Conservation (phyloP, 2,113 vertebrate genomes). For the Pterophyllum scalare region DNA sequence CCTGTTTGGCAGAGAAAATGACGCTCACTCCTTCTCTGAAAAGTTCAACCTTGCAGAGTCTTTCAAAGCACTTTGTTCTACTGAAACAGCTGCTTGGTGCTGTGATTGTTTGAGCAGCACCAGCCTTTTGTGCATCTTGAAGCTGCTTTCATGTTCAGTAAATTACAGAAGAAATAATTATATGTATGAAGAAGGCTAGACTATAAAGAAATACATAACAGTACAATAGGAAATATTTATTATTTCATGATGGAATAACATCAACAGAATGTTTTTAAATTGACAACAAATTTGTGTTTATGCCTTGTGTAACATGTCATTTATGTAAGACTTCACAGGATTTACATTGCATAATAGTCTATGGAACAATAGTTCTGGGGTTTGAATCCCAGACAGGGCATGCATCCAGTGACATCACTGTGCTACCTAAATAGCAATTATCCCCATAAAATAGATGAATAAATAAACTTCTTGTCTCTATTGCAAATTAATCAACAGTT, state of each 20-base stretch:
- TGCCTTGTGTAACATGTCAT: not conserved
- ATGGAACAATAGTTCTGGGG: too few species aligned
- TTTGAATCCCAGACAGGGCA: too few species aligned
- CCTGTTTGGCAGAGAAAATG: constrained; percentile 11
- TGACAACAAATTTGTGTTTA: not conserved
- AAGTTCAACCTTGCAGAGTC: constrained; percentile 31
- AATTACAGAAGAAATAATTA: not conserved
- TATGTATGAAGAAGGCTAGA: not conserved
- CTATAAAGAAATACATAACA: not conserved
- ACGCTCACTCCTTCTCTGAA: not conserved
- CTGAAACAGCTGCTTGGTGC: constrained; percentile 7
- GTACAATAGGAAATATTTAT: not conserved
- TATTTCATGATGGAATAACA: not conserved
- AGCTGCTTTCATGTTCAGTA: not conserved
- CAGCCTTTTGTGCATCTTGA: not conserved
- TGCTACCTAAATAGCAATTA: not conserved
- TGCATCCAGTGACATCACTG: too few species aligned
- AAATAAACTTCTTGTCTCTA: not conserved
- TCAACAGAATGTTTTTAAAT: not conserved
- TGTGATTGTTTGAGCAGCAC: not conserved
- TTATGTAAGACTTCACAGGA: not conserved
- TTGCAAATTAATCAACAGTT: not conserved
- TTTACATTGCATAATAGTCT: not conserved
- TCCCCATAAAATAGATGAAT: not conserved
- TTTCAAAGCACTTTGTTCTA: constrained; percentile 14